phyloP scores from a whole-genome alignment of 2,888 invertebrate species.

The Agapostemon virescens region DNA sequence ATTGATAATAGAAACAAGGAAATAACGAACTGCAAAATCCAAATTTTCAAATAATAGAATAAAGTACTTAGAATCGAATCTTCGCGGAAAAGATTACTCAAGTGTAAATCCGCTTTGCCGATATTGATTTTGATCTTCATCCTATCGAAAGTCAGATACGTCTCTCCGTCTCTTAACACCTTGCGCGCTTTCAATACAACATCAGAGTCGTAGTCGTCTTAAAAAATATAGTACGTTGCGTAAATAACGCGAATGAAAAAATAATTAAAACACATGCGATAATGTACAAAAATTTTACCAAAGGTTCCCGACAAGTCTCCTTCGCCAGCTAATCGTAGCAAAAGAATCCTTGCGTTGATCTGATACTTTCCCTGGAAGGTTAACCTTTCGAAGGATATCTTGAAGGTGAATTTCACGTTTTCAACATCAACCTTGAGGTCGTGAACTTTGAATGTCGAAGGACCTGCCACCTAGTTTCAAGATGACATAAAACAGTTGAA shows the following conservation, averaged over 20 bases:
- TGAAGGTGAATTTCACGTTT: constrained; percentile 85
- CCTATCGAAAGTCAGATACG: constrained; percentile 84
- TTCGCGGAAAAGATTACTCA: constrained; percentile 86
- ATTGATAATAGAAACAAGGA: not conserved
- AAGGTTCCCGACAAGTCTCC: constrained; percentile 86
- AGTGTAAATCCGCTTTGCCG: constrained; percentile 83
- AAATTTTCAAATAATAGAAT: constrained; percentile 46
- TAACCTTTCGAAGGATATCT: constrained; percentile 83
- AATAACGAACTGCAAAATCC: not conserved
- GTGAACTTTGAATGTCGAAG: constrained; percentile 74
- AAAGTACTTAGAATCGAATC: constrained; percentile 83
- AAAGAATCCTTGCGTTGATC: constrained; percentile 85
- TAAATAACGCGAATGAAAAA: not conserved
- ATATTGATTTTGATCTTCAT: constrained; percentile 84
- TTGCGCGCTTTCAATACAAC: constrained; percentile 85
- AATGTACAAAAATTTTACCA: constrained; percentile 82
- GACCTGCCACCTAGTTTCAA: constrained; percentile 72
- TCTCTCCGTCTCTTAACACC: constrained; percentile 82
- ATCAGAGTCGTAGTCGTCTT: constrained; percentile 86
- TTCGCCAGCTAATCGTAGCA: constrained; percentile 84
- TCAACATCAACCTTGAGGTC: constrained; percentile 82
- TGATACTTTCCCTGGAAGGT: constrained; percentile 86
- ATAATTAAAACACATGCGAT: not conserved
- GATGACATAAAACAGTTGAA: not conserved
- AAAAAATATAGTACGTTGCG: constrained; percentile 67